These are phyloP conservation scores for Tamandua tetradactyla DNA, from an alignment of 2,797 vertebrate species.

Conservation along the genomic window DNA sequence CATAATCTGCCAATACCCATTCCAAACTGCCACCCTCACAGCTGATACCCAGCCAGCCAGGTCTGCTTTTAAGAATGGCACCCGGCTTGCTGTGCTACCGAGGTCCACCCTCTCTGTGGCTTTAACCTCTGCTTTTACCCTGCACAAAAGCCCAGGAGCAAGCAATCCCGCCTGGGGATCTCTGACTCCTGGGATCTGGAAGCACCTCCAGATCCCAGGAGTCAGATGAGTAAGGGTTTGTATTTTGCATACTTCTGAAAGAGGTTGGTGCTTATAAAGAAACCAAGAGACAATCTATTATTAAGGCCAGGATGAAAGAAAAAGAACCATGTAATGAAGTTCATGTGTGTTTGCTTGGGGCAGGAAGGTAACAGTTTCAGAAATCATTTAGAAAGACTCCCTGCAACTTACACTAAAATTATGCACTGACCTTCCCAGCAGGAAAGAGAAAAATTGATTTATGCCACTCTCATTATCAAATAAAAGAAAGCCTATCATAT, in stretches of 20 bases:
- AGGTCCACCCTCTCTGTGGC: not conserved
- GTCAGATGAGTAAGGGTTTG: not conserved
- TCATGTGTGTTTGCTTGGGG: not conserved
- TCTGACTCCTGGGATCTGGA: too few relatives aligned
- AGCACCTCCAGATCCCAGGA: not conserved
- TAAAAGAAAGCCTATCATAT: not conserved
- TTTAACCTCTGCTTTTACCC: not conserved
- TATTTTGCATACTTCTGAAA: not conserved
- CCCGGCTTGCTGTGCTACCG: not conserved
- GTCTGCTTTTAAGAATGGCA: not conserved
- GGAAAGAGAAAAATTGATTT: not conserved
- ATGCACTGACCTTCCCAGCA: not conserved
- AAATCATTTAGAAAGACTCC: not conserved
- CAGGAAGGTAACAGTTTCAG: not conserved
- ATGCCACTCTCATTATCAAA: not conserved
- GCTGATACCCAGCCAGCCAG: not conserved
- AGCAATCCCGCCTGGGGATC: not conserved
- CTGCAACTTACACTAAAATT: not conserved
- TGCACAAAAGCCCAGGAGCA: not conserved
- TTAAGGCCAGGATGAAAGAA: not conserved
- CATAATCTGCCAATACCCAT: conserved; percentile 27
- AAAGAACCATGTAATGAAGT: not conserved
- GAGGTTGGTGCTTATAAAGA: not conserved
- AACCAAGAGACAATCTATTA: not conserved
- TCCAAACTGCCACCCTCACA: not conserved